A percentile compares a stretch with the other conserved stretches of the same genome.
Conservation (phyloP, 2,888 invertebrate species). For the Phyllotreta striolata region DNA sequence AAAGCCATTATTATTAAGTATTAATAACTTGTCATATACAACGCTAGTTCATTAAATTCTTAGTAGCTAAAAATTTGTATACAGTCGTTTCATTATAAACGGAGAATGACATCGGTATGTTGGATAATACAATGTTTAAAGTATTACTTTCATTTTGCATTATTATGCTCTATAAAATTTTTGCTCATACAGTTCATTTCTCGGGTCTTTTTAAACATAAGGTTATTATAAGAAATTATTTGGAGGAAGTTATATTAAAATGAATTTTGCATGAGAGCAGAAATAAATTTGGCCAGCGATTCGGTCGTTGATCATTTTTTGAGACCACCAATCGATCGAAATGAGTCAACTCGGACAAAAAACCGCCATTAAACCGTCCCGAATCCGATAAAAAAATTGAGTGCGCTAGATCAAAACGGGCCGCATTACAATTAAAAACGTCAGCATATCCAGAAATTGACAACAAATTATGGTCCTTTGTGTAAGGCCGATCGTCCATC, state of each 20-base stretch:
- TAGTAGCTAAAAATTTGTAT: too few relatives aligned
- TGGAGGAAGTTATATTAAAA: constrained; percentile 8
- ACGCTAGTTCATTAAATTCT: too few relatives aligned
- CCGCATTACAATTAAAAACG: constrained; percentile 59
- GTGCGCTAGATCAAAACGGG: constrained; percentile 50
- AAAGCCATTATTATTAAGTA: too few relatives aligned
- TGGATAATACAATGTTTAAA: too few relatives aligned
- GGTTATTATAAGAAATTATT: not conserved
- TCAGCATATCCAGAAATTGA: constrained; percentile 62
- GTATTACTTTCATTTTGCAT: too few relatives aligned
- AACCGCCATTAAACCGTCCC: constrained; percentile 26
- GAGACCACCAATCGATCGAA: constrained; percentile 37
- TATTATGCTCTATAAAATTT: too few relatives aligned
- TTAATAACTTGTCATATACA: too few relatives aligned
- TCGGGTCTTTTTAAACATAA: not conserved
- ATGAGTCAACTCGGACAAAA: constrained; percentile 36
- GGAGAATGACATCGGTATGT: too few relatives aligned
- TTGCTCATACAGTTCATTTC: too few relatives aligned
- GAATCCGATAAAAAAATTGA: constrained; percentile 35
- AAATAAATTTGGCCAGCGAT: constrained; percentile 20
- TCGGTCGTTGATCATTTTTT: constrained; percentile 27
- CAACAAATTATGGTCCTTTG: constrained; percentile 64
- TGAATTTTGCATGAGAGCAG: too few relatives aligned
- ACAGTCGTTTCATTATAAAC: too few relatives aligned
- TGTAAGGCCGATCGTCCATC: constrained; percentile 60